Base-by-base conservation (phyloP, 2,113 vertebrate species). In the Picathartes gymnocephalus region DNA sequence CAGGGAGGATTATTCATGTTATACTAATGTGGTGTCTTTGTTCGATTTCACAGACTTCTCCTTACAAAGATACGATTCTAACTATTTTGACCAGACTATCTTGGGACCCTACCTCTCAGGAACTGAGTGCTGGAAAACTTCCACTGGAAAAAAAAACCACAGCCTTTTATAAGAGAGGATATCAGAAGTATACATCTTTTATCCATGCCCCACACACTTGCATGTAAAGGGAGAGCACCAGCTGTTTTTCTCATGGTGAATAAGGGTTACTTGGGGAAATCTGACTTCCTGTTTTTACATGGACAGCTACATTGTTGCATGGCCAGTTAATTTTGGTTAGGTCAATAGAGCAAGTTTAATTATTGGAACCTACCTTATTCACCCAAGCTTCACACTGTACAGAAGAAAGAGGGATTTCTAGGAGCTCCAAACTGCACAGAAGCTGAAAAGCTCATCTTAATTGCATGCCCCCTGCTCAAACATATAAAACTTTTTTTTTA, bases 281-380 rank as follows among this genome's bases (percentile, higher is more conserved):
- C 97, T 97, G 96, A 94, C 96, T 98, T 98, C 98, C 98, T 98
- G 98, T 98, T 98, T 98, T 98, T 97, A 97, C 97, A 98, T 83
- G 96, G 97, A 97, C 97, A 97, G 94, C 96, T 97, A 97, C 97
- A 96, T 97, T 97, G 97, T 96, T 97, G 95, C 96, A 93, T 97
- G 96, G 97, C 95, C 94, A 97, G 96, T 98, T 98, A 97, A 98
- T 98, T 98, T 97, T 97, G 97, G 97, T 96, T 96, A 96, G 97
- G 97, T 97, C 97, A 98, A 96, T 83, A 97, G 97, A 95, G 93
- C 96, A 97, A 97, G 96, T 97, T 98, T 98, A 98, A 98, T 98
- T 98, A 97, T 97, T 97, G 86, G 89, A 97, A 96, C 92, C 97
- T 98, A 96, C 96, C 74, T 96, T 93, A 88, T 73, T 95, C 91